Conservation (phyloP, 2,113 vertebrate genomes). For the Thinocorus orbignyianus region DNA sequence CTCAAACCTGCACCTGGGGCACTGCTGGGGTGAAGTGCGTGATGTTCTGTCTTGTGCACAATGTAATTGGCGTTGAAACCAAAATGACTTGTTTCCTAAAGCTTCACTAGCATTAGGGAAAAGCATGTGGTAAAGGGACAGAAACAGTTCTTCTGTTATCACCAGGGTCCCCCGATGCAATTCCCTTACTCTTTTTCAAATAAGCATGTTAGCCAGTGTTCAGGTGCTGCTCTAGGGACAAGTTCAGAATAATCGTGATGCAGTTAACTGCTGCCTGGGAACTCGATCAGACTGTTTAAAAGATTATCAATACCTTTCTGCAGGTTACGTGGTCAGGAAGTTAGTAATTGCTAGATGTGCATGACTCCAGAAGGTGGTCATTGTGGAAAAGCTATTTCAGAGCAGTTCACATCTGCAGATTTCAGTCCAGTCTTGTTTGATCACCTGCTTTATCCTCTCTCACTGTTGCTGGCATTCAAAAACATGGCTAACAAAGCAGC, state of each 20-base stretch:
- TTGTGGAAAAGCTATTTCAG: neutral
- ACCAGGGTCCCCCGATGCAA: neutral
- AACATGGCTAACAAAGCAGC: neutral
- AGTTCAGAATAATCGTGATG: neutral
- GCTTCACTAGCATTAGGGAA: neutral
- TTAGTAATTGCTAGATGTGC: neutral
- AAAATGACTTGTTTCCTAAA: neutral
- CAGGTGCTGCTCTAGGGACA: neutral
- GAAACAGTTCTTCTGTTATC: neutral
- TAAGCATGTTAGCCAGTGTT: neutral
- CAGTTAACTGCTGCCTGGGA: neutral
- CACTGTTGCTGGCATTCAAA: neutral
- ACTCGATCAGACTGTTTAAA: neutral
- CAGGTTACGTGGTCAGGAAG: neutral
- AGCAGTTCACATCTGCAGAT: neutral
- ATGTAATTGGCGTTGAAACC: neutral
- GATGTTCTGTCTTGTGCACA: neutral
- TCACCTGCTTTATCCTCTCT: neutral
- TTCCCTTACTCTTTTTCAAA: neutral
- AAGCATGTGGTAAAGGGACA: neutral
- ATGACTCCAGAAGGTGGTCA: neutral
- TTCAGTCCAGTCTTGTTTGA: neutral
- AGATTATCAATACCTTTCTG: neutral
- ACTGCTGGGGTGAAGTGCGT: neutral
- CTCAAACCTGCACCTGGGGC: slow-evolving; percentile 8